Percentiles rank a stretch among this genome's conserved stretches.
These are phyloP conservation scores for Cotesia typhae DNA, from an alignment of 1,140 invertebrate genomes.

Conservation along the genomic window DNA sequence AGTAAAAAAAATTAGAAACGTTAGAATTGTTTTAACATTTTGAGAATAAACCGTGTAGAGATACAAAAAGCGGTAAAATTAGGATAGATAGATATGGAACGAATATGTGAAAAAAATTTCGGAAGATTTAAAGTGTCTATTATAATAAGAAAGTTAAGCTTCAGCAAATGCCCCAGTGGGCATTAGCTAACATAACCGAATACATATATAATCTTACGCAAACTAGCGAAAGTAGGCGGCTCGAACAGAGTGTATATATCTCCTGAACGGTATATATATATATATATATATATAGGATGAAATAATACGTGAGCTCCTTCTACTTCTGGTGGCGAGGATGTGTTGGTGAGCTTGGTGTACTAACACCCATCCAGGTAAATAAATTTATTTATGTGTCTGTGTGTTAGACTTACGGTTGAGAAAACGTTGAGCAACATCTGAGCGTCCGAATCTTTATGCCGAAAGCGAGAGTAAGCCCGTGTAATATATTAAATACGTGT, in stretches of 20 bases:
- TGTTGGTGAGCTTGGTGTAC: background rate
- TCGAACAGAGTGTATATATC: conserved; percentile 6
- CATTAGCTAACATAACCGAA: conserved; percentile 50
- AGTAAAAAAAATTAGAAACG: too few species aligned
- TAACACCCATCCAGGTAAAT: conserved; percentile 33
- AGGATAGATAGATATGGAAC: background rate
- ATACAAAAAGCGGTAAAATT: too few species aligned
- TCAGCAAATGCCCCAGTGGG: conserved; percentile 22
- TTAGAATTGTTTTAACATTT: too few species aligned
- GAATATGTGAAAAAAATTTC: background rate
- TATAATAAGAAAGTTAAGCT: conserved; percentile 19
- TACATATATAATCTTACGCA: conserved; percentile 54
- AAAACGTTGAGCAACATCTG: conserved; percentile 50
- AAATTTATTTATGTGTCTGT: conserved; percentile 26
- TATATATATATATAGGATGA: conserved; percentile 44
- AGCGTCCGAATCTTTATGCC: conserved; percentile 28
- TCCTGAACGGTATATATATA: conserved; percentile 36
- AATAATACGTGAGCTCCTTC: conserved; percentile 45
- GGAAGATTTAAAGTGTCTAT: conserved; percentile 3
- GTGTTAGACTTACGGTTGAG: conserved; percentile 45
- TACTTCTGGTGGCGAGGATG: background rate
- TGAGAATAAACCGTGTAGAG: too few species aligned
- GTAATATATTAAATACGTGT: too few species aligned
- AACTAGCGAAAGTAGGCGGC: conserved; percentile 60
- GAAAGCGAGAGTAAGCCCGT: conserved; percentile 49